Percentiles rank a stretch among this genome's conserved stretches.
Conservation (phyloP, 1,140 invertebrate genomes). For the Euschistus heros region DNA sequence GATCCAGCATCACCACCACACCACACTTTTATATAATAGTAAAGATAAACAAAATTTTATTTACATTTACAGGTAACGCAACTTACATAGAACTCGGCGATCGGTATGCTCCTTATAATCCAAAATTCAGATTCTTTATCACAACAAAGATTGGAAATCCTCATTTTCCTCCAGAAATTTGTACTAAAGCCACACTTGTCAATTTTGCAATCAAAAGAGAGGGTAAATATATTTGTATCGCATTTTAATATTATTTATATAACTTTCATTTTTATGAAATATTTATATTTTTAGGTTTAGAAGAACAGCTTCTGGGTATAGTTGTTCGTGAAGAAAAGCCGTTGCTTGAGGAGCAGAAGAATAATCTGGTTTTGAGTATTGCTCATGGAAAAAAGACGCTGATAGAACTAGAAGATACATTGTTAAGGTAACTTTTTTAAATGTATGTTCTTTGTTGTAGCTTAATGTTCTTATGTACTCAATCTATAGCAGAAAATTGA, state of each 20-base stretch:
- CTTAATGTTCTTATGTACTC: neutral
- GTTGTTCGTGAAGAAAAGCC: slow-evolving; percentile 66
- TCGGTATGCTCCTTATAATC: slow-evolving; percentile 72
- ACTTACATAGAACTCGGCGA: slow-evolving; percentile 74
- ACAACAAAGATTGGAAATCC: slow-evolving; percentile 85
- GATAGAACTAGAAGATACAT: slow-evolving; percentile 55
- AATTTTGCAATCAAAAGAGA: slow-evolving; percentile 89
- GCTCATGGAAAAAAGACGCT: slow-evolving; percentile 43
- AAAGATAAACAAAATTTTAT: too few species aligned
- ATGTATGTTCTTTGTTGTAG: too few species aligned
- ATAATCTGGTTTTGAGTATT: slow-evolving; percentile 55
- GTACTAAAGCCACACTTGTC: slow-evolving; percentile 81
- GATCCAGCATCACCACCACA: neutral
- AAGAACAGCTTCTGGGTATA: slow-evolving; percentile 74
- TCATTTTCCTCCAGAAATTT: slow-evolving; percentile 80
- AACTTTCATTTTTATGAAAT: neutral
- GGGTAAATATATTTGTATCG: slow-evolving; percentile 45
- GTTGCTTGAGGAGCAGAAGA: slow-evolving; percentile 76
- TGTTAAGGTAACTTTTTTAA: slow-evolving; percentile 46
- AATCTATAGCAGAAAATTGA: too few species aligned
- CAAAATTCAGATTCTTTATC: slow-evolving; percentile 69
- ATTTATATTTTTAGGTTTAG: slow-evolving; percentile 43
- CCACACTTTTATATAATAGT: too few species aligned
- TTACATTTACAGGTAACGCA: slow-evolving; percentile 40
- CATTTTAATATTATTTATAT: neutral